Percentiles rank a stretch among this genome's conserved stretches.
Conservation (phyloP, 2,797 vertebrate species). For the Melopsittacus undulatus region DNA sequence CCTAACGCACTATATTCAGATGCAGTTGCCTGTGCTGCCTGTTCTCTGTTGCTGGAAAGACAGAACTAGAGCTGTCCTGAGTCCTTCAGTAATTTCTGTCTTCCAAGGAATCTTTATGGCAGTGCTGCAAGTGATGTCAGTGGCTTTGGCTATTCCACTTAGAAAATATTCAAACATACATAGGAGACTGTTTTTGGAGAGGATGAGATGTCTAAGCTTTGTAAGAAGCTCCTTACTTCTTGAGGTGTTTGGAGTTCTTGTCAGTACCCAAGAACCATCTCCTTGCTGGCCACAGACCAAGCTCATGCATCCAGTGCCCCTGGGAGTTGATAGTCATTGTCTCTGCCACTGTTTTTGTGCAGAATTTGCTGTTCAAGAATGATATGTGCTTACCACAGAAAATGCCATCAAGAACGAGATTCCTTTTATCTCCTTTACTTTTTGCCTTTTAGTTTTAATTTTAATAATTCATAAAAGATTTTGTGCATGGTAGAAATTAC, state of each 20-base stretch:
- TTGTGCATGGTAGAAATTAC: neutral
- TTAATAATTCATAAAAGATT: neutral
- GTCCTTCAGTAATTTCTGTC: neutral
- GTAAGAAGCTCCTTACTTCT: neutral
- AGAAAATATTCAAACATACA: neutral
- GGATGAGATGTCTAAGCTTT: neutral
- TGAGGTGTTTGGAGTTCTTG: neutral
- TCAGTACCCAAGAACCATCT: fast-evolving
- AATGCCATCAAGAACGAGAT: neutral
- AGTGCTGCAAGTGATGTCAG: neutral
- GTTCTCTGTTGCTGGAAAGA: neutral
- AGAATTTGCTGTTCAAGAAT: neutral
- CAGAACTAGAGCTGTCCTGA: neutral
- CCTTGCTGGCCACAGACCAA: fast-evolving
- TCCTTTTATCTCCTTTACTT: neutral
- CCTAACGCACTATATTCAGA: fast-evolving
- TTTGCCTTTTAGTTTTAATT: neutral
- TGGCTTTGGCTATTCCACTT: neutral
- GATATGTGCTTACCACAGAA: fast-evolving
- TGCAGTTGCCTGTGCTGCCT: fast-evolving
- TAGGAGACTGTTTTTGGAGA: neutral
- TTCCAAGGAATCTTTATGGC: neutral
- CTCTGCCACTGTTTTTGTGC: neutral
- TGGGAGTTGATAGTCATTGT: neutral
- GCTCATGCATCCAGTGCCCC: fast-evolving